Evolutionary conservation across 2,888 invertebrate species (phyloP), one percentile per base, ranked within the genome.

Genomic region (Trissoscelio sp.): DNA sequence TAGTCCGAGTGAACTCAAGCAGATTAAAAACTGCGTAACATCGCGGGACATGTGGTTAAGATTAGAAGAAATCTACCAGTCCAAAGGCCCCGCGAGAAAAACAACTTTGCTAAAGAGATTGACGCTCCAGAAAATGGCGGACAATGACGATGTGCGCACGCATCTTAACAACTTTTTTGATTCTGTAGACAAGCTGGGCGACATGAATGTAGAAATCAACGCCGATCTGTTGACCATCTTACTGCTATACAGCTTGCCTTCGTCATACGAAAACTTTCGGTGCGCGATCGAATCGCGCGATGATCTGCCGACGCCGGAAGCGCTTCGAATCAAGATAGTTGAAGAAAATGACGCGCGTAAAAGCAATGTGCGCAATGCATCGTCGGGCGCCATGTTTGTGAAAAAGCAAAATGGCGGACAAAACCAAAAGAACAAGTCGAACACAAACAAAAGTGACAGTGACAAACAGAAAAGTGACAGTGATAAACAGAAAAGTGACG

Each of bases 71-170:
- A 89, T 89, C 14, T 90, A 89, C 58, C 86, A 89, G 79, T 91
- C 90, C n/a, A 86, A 85, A 46, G 91, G 90, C 2, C 90, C 90
- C 0, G 90, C 91, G 0, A 79, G 89, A 39, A 92, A 92, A 73
- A 91, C 91, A 0, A 90, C 88, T 2, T 75, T 92, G 3, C 72
- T 92, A 11, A 92, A 92, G 57, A 84, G 87, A 37, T 79, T 92
- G 2, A 86, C 87, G 2, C 67, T 90, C 3, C 87, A 86, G 7
- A 86, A 86, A 31, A 90, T 92, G 90, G 44, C 64, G 14, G 87
- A 90, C 16, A 77, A 74, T 3, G 86, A 83, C 0, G 88, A 90
- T 64, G 85, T 91, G 1, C 83, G 88, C 12, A 86, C 88, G 9
- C 90, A 91, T 79, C 53, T 91, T 3, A 84, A 84, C 31, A 84